Conservation (phyloP, 2,113 vertebrate genomes). For the Rhinichthys klamathensis region DNA sequence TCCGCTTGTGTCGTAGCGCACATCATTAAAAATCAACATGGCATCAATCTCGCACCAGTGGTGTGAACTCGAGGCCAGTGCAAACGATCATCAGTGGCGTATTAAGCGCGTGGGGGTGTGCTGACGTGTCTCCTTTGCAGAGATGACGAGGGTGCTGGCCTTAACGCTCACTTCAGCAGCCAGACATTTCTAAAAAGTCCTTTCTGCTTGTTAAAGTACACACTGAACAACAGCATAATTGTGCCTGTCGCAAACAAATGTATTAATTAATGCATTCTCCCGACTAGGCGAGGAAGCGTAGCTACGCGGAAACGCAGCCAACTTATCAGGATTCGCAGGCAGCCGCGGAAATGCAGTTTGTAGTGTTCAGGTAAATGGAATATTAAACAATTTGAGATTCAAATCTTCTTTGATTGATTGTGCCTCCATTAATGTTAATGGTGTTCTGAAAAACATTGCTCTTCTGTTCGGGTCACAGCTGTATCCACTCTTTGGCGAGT, state of each 20-base stretch:
- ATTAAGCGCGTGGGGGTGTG: constrained; percentile 57
- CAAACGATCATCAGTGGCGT: constrained; percentile 65
- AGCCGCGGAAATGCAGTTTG: constrained; percentile 1
- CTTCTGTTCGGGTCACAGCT: constrained; percentile 43
- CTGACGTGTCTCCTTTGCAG: constrained; percentile 17
- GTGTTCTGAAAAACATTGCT: constrained; percentile 37
- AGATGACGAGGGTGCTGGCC: constrained; percentile 41
- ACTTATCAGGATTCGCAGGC: constrained; percentile 7
- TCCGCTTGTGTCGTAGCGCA: constrained; percentile 60
- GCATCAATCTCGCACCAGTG: constrained; percentile 66
- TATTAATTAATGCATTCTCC: background rate
- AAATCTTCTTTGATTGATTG: constrained; percentile 30
- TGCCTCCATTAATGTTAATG: constrained; percentile 23
- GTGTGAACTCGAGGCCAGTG: constrained; percentile 67
- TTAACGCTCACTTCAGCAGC: constrained; percentile 29
- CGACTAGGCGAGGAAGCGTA: background rate
- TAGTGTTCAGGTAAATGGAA: constrained; percentile 16
- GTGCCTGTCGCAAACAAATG: background rate
- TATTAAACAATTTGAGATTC: background rate
- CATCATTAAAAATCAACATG: constrained; percentile 80
- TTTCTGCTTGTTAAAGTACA: constrained; percentile 52
- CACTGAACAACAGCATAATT: constrained; percentile 22
- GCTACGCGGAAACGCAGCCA: background rate
- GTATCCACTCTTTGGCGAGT: constrained; percentile 47
- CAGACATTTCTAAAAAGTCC: constrained; percentile 39